phyloP scores from a whole-genome alignment of 2,888 invertebrate species.

The Amiota communis region DNA sequence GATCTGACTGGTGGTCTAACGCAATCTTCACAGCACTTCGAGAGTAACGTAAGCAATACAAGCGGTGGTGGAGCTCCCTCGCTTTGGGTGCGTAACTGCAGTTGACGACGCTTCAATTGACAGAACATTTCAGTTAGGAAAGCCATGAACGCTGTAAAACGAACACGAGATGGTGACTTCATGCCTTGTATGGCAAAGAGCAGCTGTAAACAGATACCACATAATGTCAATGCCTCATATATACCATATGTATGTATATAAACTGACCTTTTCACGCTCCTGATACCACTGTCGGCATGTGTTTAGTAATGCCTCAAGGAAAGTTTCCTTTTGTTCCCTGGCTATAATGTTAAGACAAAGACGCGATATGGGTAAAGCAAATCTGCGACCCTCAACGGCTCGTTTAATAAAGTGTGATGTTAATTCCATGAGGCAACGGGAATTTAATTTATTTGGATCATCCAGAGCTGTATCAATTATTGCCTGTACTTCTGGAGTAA shows the following conservation, averaged over 20 bases:
- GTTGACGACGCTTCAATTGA: constrained; percentile 82
- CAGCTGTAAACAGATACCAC: constrained; percentile 51
- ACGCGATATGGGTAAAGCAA: constrained; percentile 88
- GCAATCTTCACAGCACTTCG: constrained; percentile 92
- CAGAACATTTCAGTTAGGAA: constrained; percentile 93
- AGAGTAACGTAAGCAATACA: constrained; percentile 86
- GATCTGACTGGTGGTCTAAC: constrained; percentile 87
- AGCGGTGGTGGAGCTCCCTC: constrained; percentile 80
- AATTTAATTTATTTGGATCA: constrained; percentile 86
- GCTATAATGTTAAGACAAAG: constrained; percentile 90
- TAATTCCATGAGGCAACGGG: constrained; percentile 86
- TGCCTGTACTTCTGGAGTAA: constrained; percentile 82
- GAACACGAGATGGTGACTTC: constrained; percentile 78
- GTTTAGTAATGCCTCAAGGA: constrained; percentile 90
- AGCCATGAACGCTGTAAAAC: constrained; percentile 88
- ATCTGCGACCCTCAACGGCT: constrained; percentile 83
- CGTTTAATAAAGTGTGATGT: constrained; percentile 87
- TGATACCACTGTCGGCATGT: constrained; percentile 93
- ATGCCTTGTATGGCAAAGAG: constrained; percentile 72
- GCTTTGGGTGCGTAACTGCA: constrained; percentile 76
- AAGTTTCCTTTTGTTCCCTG: constrained; percentile 90
- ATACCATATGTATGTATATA: not conserved
- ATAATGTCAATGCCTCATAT: not conserved
- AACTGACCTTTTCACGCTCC: constrained; percentile 80
- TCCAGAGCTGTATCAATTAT: constrained; percentile 84